Conservation (phyloP, 2,113 vertebrate species). For the Anguilla japonica region DNA sequence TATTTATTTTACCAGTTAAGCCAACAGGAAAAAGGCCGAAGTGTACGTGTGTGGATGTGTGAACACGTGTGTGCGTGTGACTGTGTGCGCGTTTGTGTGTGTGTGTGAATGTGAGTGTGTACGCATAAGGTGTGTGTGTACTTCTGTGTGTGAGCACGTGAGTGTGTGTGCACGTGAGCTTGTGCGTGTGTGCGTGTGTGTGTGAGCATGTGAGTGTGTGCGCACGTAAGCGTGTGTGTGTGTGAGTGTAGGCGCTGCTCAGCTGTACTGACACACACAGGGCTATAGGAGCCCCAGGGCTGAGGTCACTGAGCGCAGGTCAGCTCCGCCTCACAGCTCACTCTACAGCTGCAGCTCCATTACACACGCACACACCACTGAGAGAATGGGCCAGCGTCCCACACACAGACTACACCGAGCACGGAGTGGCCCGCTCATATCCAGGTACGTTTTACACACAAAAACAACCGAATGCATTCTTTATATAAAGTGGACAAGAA, state of each 20-base stretch:
- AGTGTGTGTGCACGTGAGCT: too few relatives aligned
- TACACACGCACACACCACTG: conserved; percentile 37
- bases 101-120: too few relatives aligned
- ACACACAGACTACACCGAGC: not conserved
- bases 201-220: too few relatives aligned
- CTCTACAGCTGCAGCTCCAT: conserved; percentile 63
- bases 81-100: too few relatives aligned
- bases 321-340: conserved; percentile 23
- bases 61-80: too few relatives aligned
- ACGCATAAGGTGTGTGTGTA: too few relatives aligned
- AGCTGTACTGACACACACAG: conserved; percentile 50
- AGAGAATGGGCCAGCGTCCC: conserved; percentile 2
- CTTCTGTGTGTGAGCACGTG: too few relatives aligned
- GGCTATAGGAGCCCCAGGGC: conserved; percentile 64
- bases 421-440: not conserved
- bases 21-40: not conserved
- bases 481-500: conserved; percentile 65
- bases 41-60: not conserved
- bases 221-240: not conserved
- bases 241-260: conserved; percentile 8
- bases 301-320: conserved; percentile 39
- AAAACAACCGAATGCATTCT: conserved; percentile 26
- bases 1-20: not conserved
- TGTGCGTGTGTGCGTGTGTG: too few relatives aligned
- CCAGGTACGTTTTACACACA: not conserved